Percentiles rank a stretch among this genome's conserved stretches.
phyloP scores from a whole-genome alignment of 2,888 invertebrate species.

The Ligdia adustata region DNA sequence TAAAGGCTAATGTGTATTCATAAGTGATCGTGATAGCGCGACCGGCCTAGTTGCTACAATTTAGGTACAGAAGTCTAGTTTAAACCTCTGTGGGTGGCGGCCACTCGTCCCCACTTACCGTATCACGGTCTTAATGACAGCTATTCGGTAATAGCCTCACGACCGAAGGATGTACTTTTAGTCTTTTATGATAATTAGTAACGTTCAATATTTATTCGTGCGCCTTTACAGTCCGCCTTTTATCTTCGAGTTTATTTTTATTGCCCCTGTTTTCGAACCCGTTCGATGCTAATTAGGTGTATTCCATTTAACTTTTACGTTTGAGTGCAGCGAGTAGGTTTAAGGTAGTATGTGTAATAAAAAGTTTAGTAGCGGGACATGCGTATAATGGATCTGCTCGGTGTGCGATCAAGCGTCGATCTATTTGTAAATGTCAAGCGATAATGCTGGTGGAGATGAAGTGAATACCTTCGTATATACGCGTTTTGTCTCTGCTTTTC shows the following conservation, averaged over 20 bases:
- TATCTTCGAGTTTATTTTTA: conserved; percentile 74
- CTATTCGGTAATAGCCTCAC: conserved; percentile 73
- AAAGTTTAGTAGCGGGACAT: conserved; percentile 10
- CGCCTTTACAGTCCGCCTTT: conserved; percentile 67
- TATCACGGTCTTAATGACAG: conserved; percentile 68
- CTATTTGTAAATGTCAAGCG: conserved; percentile 25
- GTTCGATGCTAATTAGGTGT: conserved; percentile 61
- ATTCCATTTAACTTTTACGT: conserved; percentile 50
- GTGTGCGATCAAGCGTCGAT: conserved; percentile 24
- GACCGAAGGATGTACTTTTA: conserved; percentile 61
- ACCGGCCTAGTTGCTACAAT: conserved; percentile 34
- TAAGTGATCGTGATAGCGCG: conserved; percentile 55
- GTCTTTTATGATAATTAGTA: conserved; percentile 75
- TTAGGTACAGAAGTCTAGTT: conserved; percentile 56
- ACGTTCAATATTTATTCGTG: conserved; percentile 75
- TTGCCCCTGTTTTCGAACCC: conserved; percentile 60
- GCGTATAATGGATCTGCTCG: conserved; percentile 24
- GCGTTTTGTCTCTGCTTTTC: conserved; percentile 26
- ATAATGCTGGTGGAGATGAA: conserved; percentile 36
- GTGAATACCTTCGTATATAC: conserved; percentile 15
- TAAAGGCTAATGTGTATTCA: conserved; percentile 62
- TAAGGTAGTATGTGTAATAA: conserved; percentile 13
- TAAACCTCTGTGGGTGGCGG: conserved; percentile 61
- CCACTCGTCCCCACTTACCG: conserved; percentile 56
- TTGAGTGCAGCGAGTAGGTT: conserved; percentile 42